phyloP scores from a whole-genome alignment of 2,888 invertebrate species.

The Nebria salina region DNA sequence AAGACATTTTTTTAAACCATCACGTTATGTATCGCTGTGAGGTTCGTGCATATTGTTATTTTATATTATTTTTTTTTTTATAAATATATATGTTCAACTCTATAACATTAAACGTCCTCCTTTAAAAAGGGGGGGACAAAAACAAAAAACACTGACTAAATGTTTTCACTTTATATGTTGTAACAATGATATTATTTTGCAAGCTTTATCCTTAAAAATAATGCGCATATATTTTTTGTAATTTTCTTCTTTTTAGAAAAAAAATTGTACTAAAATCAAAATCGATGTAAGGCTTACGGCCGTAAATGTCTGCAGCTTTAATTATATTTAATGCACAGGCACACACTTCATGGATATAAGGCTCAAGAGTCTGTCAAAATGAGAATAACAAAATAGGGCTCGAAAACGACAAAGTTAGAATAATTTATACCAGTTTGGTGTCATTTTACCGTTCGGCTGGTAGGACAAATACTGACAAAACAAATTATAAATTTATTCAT shows the following conservation, averaged over 20 bases:
- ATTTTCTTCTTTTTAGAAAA: constrained; percentile 9
- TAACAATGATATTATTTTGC: constrained; percentile 43
- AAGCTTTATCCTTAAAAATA: constrained; percentile 43
- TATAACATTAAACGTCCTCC: constrained; percentile 19
- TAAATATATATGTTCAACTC: constrained; percentile 46
- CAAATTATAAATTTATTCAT: background rate
- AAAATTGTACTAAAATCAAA: constrained; percentile 29
- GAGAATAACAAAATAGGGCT: constrained; percentile 26
- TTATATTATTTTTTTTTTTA: constrained; percentile 7
- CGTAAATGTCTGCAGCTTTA: constrained; percentile 35
- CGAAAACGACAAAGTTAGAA: constrained; percentile 9
- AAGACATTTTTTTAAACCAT: constrained; percentile 39
- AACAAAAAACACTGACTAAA: constrained; percentile 47
- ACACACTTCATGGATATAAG: constrained; percentile 44
- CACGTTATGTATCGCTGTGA: constrained; percentile 23
- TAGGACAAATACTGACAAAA: background rate
- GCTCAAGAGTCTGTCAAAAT: constrained; percentile 42
- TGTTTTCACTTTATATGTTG: constrained; percentile 31
- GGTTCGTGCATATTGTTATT: constrained; percentile 35
- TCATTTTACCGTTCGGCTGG: background rate
- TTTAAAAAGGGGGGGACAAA: constrained; percentile 13
- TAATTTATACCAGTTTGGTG: constrained; percentile 30
- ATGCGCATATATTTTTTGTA: constrained; percentile 25
- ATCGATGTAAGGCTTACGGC: constrained; percentile 47
- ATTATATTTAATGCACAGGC: constrained; percentile 40